Conservation (phyloP, 2,888 invertebrate species). For the Eupithecia dodoneata region DNA sequence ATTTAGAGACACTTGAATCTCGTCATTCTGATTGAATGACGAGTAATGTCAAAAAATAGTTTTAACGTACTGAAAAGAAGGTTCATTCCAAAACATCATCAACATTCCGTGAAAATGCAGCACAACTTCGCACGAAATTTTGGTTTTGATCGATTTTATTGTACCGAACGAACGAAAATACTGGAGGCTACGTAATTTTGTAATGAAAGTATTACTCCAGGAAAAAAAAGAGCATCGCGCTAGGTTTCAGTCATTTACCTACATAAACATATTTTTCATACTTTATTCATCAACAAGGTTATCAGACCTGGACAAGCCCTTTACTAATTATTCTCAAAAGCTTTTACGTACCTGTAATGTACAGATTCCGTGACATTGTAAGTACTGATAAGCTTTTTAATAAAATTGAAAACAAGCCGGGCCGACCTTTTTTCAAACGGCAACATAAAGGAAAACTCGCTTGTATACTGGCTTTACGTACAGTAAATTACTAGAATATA, state of each 20-base stretch:
- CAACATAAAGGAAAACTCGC: not conserved
- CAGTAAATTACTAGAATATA: not conserved
- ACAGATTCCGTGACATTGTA: conserved; percentile 1
- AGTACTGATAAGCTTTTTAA: conserved; percentile 5
- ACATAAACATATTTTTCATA: not conserved
- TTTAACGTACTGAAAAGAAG: too few relatives aligned
- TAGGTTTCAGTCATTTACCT: too few relatives aligned
- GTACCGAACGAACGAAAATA: too few relatives aligned
- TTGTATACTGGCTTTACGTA: not conserved
- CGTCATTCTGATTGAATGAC: too few relatives aligned
- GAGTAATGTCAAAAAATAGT: too few relatives aligned
- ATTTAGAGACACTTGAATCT: not conserved
- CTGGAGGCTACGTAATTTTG: too few relatives aligned
- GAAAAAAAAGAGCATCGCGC: too few relatives aligned
- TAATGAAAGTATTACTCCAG: too few relatives aligned
- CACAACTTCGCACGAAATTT: too few relatives aligned
- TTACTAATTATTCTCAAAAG: conserved; percentile 2
- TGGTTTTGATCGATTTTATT: too few relatives aligned
- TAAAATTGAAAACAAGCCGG: not conserved
- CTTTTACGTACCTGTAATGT: conserved; percentile 1
- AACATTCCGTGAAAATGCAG: too few relatives aligned
- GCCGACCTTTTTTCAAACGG: not conserved
- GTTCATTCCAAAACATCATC: too few relatives aligned
- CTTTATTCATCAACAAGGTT: not conserved
- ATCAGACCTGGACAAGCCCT: not conserved